Percentiles rank a stretch among this genome's conserved stretches.
These are phyloP conservation scores for Caerostris extrusa DNA, from an alignment of 1,140 invertebrate genomes.

Conservation along the genomic window DNA sequence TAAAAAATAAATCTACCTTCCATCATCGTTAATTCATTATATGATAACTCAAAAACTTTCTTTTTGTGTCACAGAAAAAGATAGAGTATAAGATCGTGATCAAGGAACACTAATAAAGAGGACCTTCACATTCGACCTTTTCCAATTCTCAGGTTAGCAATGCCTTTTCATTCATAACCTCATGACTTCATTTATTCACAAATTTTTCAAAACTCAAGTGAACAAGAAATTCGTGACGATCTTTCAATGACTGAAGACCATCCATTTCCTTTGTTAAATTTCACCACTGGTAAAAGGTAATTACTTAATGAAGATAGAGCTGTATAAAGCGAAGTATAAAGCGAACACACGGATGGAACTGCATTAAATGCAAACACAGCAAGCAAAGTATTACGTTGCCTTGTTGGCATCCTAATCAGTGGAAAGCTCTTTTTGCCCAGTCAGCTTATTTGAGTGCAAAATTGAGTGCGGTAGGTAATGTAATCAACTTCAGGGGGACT, in stretches of 20 bases:
- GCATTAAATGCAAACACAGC: neutral
- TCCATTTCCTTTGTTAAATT: neutral
- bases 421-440: neutral
- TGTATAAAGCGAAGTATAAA: neutral
- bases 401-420: neutral
- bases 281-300: neutral
- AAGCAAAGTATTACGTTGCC: neutral
- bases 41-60: too few species aligned
- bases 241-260: neutral
- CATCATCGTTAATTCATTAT: too few species aligned
- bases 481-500: neutral
- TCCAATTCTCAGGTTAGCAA: neutral
- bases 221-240: slow-evolving; percentile 9
- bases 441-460: neutral
- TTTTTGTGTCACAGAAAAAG: neutral
- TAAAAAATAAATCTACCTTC: too few species aligned
- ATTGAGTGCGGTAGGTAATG: slow-evolving; percentile 26
- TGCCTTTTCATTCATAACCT: neutral
- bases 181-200: neutral
- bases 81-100: neutral
- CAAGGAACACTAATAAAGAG: neutral
- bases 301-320: slow-evolving; percentile 47
- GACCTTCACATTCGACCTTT: neutral
- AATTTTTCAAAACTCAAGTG: neutral
- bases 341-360: neutral